A percentile compares a stretch with the other conserved stretches of the same genome.
phyloP scores from a whole-genome alignment of 2,888 invertebrate genomes.

The Macrosiphum euphorbiae region DNA sequence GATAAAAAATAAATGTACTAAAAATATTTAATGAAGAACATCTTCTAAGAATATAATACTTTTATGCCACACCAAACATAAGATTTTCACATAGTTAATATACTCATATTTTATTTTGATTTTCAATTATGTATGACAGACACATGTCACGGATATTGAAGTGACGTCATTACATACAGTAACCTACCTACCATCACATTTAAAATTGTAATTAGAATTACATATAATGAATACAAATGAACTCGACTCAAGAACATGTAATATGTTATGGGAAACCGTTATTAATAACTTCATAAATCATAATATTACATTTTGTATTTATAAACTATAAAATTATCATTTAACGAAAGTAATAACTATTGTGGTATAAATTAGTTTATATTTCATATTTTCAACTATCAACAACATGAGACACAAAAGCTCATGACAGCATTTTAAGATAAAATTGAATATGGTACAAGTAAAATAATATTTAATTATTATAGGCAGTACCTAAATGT shows the following conservation, averaged over 20 bases:
- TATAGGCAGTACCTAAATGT: not conserved
- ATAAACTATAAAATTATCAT: not conserved
- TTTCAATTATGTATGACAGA: slow-evolving; percentile 58
- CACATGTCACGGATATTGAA: slow-evolving; percentile 56
- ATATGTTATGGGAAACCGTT: not conserved
- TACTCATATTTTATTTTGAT: not conserved
- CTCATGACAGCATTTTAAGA: not conserved
- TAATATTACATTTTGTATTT: not conserved
- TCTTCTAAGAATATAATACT: not conserved
- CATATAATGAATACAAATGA: slow-evolving; percentile 53
- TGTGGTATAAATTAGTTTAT: not conserved
- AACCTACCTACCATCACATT: slow-evolving; percentile 60
- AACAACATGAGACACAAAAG: not conserved
- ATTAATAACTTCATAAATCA: not conserved
- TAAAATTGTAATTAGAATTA: slow-evolving; percentile 51
- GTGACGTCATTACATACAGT: slow-evolving; percentile 57
- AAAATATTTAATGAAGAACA: slow-evolving; percentile 27
- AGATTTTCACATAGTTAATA: not conserved
- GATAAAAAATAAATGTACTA: slow-evolving; percentile 14
- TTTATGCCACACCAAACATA: slow-evolving; percentile 6
- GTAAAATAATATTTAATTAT: not conserved
- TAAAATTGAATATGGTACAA: not conserved
- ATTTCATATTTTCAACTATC: not conserved
- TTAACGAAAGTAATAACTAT: not conserved
- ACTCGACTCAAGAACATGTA: not conserved